Base-by-base conservation (phyloP, 2,797 vertebrate genomes). In the Mormyrops boulengeri region DNA sequence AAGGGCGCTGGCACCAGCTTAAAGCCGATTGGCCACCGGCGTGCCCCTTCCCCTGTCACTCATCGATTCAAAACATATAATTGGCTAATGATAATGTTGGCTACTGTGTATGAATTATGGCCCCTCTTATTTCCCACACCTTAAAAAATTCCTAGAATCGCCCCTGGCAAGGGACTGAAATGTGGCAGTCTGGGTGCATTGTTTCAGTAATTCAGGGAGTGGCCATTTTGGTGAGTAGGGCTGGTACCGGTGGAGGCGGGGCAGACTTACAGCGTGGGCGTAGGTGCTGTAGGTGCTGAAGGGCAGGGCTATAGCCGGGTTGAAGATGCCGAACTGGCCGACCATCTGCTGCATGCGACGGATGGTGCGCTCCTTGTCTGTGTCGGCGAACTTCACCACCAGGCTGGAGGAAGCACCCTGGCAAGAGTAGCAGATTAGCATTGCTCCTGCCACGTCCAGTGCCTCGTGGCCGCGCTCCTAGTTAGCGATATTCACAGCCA, bases 311-410 rank as follows among this genome's bases (percentile, higher is more conserved):
- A 97, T 95, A 88, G 97, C 96, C 0, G 97, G 97, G 57, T 96
- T 97, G 93, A 97, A 95, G 93, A 97, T 96, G 90, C 97, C 96
- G 93, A 97, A 96, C 95, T 97, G 97, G 88, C 97, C 97, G 90
- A 97, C 97, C 97, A 97, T 97, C 95, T 97, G 97, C 92, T 97
- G 97, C 97, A 97, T 97, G 52, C 97, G 96, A 3, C 97, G 95
- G 9, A 97, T 95, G 84, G 96, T 95, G 90, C 96, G 93, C 93
- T 97, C 96, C 93, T 97, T 97, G 95, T 97, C 96, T 9, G 88
- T 89, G 88, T 96, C 96, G 0, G 96, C 96, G 1, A 96, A 96
- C 92, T 96, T 96, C 73, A 96, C 96, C 94, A 96, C 96, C 90
- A 96, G 94, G 92, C 96, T 96, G 93, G 96, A 96, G 1, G 98